These are phyloP conservation scores for human (Homo sapiens) DNA, from an alignment of 2,113 vertebrate genomes.

Conservation along the genomic window GRCh38 chr2:217725501-217726000, in stretches of 20 bases:
- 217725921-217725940: slow-evolving; percentile 10
- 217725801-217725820: slow-evolving; percentile 65
- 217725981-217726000: not conserved
- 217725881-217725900: slow-evolving; percentile 44
- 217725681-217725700: not conserved
- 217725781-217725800: slow-evolving; percentile 66
- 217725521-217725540: not conserved
- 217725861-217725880: slow-evolving; percentile 67
- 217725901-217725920: not conserved
- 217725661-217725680: slow-evolving; percentile 52
- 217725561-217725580: not conserved
- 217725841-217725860: slow-evolving; percentile 65
- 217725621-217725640: not conserved
- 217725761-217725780: slow-evolving; percentile 53
- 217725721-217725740: not conserved
- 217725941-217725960: not conserved
- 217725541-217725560: not conserved
- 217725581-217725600: not conserved
- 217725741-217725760: slow-evolving; percentile 50
- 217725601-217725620: not conserved
- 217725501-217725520: not conserved
- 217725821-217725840: slow-evolving; percentile 68
- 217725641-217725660: not conserved
- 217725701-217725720: slow-evolving; percentile 70
- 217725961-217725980: not conserved